Percentiles rank a stretch among this genome's conserved stretches.
Conservation (phyloP, 2,888 invertebrate species). For the Drosophila suboccidentalis region DNA sequence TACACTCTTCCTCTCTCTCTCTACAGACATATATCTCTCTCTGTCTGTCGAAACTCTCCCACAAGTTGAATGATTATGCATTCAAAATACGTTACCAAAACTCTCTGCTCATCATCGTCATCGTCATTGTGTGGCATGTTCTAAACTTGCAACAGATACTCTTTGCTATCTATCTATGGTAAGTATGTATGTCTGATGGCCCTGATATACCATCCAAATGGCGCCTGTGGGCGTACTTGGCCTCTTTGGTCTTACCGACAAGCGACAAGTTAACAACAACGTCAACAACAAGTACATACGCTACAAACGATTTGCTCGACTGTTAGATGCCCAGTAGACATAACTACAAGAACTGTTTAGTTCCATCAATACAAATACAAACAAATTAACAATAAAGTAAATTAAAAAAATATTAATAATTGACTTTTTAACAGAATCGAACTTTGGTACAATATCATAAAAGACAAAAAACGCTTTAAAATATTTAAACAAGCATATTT, state of each 20-base stretch:
- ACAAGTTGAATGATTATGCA: constrained; percentile 56
- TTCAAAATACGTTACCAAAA: constrained; percentile 73
- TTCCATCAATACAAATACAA: too few relatives aligned
- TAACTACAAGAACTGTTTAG: too few relatives aligned
- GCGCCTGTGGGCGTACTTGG: constrained; percentile 49
- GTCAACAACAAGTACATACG: constrained; percentile 11
- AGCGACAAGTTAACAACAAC: constrained; percentile 41
- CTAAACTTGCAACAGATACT: constrained; percentile 30
- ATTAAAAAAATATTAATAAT: too few relatives aligned
- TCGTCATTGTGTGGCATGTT: constrained; percentile 27
- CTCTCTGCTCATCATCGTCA: constrained; percentile 49
- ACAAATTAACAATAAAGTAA: too few relatives aligned
- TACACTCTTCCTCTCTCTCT: not conserved
- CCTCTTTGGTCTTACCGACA: constrained; percentile 44
- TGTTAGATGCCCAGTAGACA: not conserved
- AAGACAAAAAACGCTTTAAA: too few relatives aligned
- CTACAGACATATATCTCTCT: not conserved
- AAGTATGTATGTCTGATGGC: constrained; percentile 6
- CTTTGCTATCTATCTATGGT: constrained; percentile 1
- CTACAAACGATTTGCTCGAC: not conserved
- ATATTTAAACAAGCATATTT: too few relatives aligned
- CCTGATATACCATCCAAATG: constrained; percentile 19
- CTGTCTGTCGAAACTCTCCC: constrained; percentile 8
- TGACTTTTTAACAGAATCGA: too few relatives aligned
- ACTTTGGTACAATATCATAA: too few relatives aligned